Conservation (phyloP, 2,113 vertebrate species). For the Aegithalos caudatus region DNA sequence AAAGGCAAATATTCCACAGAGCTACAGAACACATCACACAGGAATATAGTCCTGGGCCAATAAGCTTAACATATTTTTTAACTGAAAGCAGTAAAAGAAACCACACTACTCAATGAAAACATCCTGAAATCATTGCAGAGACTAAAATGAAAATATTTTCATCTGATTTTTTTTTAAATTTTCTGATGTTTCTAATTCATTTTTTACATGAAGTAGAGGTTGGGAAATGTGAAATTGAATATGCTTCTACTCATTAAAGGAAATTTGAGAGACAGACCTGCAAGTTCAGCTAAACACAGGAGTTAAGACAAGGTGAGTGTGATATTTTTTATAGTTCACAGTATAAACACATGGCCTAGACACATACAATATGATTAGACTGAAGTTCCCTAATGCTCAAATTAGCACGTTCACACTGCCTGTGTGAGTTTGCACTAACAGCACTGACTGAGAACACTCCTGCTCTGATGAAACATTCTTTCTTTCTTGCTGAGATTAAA, state of each 20-base stretch:
- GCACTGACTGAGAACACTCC: neutral
- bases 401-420: neutral
- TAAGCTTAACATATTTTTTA: neutral
- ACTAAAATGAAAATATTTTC: neutral
- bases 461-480: neutral
- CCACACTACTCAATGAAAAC: neutral
- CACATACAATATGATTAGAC: neutral
- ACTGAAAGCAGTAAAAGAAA: neutral
- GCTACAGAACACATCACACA: neutral
- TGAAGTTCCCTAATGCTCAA: neutral
- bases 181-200: accelerated
- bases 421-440: neutral
- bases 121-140: neutral
- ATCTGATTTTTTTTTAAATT: neutral
- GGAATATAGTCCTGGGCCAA: neutral
- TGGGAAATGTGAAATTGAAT: neutral
- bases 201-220: neutral
- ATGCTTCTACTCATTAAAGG: neutral
- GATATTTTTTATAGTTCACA: neutral
- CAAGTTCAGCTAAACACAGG: neutral
- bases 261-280: neutral
- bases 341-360: neutral
- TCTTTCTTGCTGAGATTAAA: neutral
- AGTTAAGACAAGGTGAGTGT: neutral
- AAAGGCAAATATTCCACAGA: neutral